A percentile compares a stretch with the other conserved stretches of the same genome.
Evolutionary conservation across 2,797 vertebrate genomes (phyloP).

Genomic region (Lophotriccus pileatus): DNA sequence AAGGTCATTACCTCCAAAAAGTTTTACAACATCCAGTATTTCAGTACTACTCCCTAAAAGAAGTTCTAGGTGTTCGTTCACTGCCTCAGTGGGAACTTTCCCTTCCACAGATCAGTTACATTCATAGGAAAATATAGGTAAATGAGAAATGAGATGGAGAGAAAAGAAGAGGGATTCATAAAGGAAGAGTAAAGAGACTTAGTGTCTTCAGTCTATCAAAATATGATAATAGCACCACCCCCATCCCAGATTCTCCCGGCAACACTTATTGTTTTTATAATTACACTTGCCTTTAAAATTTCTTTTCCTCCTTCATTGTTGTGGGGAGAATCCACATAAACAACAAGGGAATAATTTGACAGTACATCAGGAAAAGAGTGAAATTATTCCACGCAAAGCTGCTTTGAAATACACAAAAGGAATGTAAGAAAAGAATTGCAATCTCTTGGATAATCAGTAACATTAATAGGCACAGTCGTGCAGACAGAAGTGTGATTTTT

Average conservation of each 20-base stretch:
- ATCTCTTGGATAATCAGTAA: not conserved
- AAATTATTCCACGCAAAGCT: not conserved
- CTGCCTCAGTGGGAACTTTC: not conserved
- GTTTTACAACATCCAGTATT: not conserved
- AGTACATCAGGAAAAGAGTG: not conserved
- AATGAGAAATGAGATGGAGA: not conserved
- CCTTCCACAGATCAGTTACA: not conserved
- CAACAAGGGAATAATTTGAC: not conserved
- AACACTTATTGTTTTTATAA: not conserved
- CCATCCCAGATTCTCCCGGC: not conserved
- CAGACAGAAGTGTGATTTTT: not conserved
- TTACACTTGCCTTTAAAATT: slow-evolving; percentile 1
- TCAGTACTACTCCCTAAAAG: not conserved
- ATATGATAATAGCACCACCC: not conserved
- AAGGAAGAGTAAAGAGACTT: not conserved
- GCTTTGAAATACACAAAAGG: not conserved
- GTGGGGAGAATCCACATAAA: not conserved
- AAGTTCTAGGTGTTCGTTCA: not conserved
- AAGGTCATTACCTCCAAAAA: not conserved
- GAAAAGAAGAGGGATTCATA: not conserved
- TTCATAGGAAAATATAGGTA: not conserved
- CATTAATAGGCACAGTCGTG: not conserved
- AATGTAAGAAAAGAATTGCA: not conserved
- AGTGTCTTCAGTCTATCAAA: not conserved
- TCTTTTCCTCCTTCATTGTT: not conserved